Base-by-base conservation (phyloP, 2,797 vertebrate genomes). In the Miichthys miiuy region DNA sequence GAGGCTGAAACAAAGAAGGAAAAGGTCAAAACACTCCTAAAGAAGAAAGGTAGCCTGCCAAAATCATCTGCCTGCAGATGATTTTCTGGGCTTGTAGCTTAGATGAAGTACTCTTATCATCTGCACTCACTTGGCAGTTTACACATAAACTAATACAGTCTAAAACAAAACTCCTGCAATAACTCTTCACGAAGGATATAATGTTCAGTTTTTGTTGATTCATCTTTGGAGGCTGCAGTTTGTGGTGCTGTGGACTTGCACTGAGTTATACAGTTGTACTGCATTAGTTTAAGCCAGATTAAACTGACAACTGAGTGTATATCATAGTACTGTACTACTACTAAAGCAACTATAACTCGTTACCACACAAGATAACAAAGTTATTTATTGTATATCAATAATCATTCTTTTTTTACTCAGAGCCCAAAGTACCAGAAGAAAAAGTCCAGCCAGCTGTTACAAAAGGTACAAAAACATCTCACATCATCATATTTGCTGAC, bases 31-130 rank as follows among this genome's bases (percentile, higher is more conserved):
- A 50, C 87, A 2, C 82, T 72, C 51, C 78, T 76, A 62, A 85
- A 85, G 71, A 83, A 68, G 23, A 93, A 89, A 92, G 91, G 92
- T 93, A 89, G 51, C 17, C n/a, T n/a, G 48, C 8, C 51, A 50
- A 25, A 77, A 48, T 13, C 65, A 21, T 34, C 51, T 56, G 73
- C 42, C 30, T 80, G 70, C 55, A 66, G 47, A 77, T 56, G 6
- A 34, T 25, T 55, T 47, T 42, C 13, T 62, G 18, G 1, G 12
- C 9, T 61, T 42, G 27, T 46, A 50, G 17, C 52, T 74, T 47
- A 47, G 6, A 63, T 9, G 61, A 27, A 25, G 38, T 13, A n/a
- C 8, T 47, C 6, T 12, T 16, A 48, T 54, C 52, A 66, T 38
- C 11, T 21, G 21, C 13, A 58, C 25, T 21, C 25, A 48, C 13